Conservation (phyloP, 2,888 invertebrate genomes). For the Scaptomyza parva region DNA sequence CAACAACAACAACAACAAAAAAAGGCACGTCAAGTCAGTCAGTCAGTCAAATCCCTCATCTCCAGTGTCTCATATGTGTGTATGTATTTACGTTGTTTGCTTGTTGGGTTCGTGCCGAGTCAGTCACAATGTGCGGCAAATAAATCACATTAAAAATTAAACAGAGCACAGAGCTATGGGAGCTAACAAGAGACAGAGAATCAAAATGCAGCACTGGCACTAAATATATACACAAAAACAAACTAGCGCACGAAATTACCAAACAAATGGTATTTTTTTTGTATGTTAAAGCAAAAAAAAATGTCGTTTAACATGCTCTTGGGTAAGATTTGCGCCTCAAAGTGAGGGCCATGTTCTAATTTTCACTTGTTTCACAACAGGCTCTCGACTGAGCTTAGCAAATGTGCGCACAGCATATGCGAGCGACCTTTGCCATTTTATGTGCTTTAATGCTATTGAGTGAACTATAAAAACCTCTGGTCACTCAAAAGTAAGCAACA, state of each 20-base stretch:
- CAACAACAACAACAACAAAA: too few species aligned
- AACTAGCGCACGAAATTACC: neutral
- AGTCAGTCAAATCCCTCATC: slow-evolving; percentile 21
- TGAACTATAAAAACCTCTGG: neutral
- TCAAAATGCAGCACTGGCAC: neutral
- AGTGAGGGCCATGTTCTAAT: slow-evolving; percentile 2
- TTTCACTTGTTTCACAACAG: neutral
- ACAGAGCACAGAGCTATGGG: slow-evolving; percentile 36
- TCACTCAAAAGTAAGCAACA: neutral
- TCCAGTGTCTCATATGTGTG: slow-evolving; percentile 8
- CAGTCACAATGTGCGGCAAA: slow-evolving; percentile 55
- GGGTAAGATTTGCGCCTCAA: neutral
- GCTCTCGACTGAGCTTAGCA: slow-evolving; percentile 1
- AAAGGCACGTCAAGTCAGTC: slow-evolving; percentile 35
- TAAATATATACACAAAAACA: slow-evolving; percentile 8
- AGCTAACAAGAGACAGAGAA: slow-evolving; percentile 5
- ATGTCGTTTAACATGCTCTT: neutral
- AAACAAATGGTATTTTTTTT: too few species aligned
- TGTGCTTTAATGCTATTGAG: neutral
- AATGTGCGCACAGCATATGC: neutral
- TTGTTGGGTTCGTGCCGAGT: slow-evolving; percentile 46
- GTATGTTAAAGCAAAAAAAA: neutral
- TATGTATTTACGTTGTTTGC: neutral
- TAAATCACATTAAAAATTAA: slow-evolving; percentile 79
- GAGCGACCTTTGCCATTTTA: neutral